These are phyloP conservation scores for Euspilapteryx auroguttella DNA, from an alignment of 2,888 invertebrate species.

Conservation along the genomic window DNA sequence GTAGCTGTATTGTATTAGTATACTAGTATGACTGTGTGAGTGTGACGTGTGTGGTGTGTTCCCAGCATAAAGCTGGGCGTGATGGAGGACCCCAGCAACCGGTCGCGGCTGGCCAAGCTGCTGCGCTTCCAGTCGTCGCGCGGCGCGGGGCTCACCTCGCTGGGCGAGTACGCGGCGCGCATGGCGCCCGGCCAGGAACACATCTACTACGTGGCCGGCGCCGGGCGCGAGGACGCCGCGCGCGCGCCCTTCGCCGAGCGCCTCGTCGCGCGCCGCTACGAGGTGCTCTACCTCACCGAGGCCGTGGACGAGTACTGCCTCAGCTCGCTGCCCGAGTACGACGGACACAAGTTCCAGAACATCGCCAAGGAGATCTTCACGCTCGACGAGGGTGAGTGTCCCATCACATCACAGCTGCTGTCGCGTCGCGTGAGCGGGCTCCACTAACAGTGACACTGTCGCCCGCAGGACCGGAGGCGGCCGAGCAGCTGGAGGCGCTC, in stretches of 20 bases:
- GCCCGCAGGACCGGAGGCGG: constrained; percentile 54
- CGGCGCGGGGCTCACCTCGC: constrained; percentile 66
- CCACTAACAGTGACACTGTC: background rate
- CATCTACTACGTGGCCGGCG: constrained; percentile 96
- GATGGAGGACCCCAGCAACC: constrained; percentile 96
- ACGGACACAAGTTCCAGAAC: constrained; percentile 99
- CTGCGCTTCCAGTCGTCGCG: constrained; percentile 87
- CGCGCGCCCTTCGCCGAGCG: constrained; percentile 96
- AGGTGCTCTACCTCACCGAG: constrained; percentile 92
- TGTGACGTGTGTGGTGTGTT: no score
- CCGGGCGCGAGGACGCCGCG: no score
- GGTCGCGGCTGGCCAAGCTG: constrained; percentile 93
- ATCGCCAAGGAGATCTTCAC: constrained; percentile 98
- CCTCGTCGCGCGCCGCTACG: constrained; percentile 89
- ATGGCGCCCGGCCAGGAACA: constrained; percentile 95
- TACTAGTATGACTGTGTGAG: no score
- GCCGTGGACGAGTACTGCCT: constrained; percentile 98
- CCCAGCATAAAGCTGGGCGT: constrained; percentile 92
- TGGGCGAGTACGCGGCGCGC: constrained; percentile 88
- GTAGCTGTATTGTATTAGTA: no score
- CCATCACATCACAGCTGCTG: background rate
- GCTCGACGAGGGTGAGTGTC: constrained; percentile 67
- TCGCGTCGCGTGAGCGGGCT: background rate
- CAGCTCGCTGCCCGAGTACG: constrained; percentile 95
- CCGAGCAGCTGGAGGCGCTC: constrained; percentile 76